Base-by-base conservation (phyloP, 2,888 invertebrate genomes). In the Chrysolina oricalcia region DNA sequence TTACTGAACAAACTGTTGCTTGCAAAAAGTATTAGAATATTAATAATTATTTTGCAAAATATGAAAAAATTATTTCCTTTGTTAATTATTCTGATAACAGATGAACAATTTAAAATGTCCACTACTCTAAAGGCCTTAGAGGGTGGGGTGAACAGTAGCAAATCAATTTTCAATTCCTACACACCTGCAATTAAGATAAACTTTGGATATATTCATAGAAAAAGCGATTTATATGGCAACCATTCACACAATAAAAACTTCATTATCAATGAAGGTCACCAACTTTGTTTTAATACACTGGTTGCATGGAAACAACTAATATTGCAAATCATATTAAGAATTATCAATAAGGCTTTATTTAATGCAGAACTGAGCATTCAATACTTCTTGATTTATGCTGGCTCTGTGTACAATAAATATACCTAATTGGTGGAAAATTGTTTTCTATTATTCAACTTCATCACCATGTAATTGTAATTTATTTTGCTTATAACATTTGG, bases 211-310 rank as follows among this genome's bases (percentile, higher is more conserved):
- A 27, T 27, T 13, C 21, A 27, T n/a, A 35, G 59, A 59, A 59
- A 50, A 27, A 59, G 13, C n/a, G 35, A n/a, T 15, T 9, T 59
- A 59, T 27, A 59, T 59, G 15, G 27, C 23, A 59, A 59, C 23
- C 59, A 35, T 53, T 53, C 53, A 53, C 9, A 59, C n/a, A 23
- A 59, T 59, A 59, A 59, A 59, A 59, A 59, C 59, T 59, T 27
- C 59, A 59, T 59, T 59, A 59, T 59, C 59, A 59, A 35, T 59
- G 59, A 59, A 59, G 59, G 59, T 59, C 59, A 59, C 35, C 59
- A 59, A 27, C 59, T 59, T 59, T 59, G 59, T 59, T 59, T 13
- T n/a, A 50, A 17, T 50, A 50, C 19, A 8, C 10, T n/a, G 50
- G 50, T 17, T 50, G 59, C 59, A 59, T 35, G 35, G 59, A 59